A percentile compares a stretch with the other conserved stretches of the same genome.
Conservation (phyloP, 2,888 invertebrate species). For the Diloba caeruleocephala region DNA sequence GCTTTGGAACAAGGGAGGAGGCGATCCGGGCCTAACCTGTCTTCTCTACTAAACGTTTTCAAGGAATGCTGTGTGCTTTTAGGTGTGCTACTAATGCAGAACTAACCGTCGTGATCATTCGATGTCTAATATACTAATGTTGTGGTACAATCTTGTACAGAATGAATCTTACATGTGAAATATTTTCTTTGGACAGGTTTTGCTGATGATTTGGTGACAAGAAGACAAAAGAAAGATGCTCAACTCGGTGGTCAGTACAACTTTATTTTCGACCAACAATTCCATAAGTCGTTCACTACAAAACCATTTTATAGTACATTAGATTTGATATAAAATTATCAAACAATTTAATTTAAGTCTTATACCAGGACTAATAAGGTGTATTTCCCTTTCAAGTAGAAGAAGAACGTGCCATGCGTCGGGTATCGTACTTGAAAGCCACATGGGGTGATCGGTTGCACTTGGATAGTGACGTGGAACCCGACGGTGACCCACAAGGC, state of each 20-base stretch:
- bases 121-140: slow-evolving; percentile 73
- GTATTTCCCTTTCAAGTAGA: slow-evolving; percentile 87
- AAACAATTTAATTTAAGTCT: background rate
- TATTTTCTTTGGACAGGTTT: slow-evolving; percentile 75
- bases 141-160: slow-evolving; percentile 19
- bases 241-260: slow-evolving; percentile 82
- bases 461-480: slow-evolving; percentile 91
- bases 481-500: slow-evolving; percentile 90
- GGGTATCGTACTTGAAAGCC: slow-evolving; percentile 98
- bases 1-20: slow-evolving; percentile 58
- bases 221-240: slow-evolving; percentile 87
- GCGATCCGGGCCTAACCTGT: slow-evolving; percentile 67
- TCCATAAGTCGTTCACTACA: no score
- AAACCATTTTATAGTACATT: background rate
- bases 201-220: slow-evolving; percentile 86
- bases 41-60: slow-evolving; percentile 68
- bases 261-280: no score
- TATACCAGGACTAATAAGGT: slow-evolving; percentile 12
- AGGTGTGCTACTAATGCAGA: slow-evolving; percentile 83
- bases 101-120: slow-evolving; percentile 71
- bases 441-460: slow-evolving; percentile 95
- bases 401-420: slow-evolving; percentile 95
- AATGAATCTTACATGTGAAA: slow-evolving; percentile 32
- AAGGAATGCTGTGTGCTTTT: slow-evolving; percentile 84
- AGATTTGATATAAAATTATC: background rate